Evolutionary conservation across 2,113 vertebrate genomes (phyloP).

Genomic region (Siphamia tubifer): DNA sequence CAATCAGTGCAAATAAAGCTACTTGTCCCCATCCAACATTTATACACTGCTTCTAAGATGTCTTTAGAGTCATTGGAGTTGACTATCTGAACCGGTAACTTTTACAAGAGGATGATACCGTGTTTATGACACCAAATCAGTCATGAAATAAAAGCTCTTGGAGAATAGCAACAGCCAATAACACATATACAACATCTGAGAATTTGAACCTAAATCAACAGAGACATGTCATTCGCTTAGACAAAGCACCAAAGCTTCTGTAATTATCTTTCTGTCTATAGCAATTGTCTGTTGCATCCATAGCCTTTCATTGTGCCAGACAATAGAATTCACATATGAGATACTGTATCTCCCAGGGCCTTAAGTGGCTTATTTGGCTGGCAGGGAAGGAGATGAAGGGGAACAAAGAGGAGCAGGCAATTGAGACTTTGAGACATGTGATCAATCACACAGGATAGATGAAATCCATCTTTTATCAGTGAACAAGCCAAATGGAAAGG

Average conservation of each 20-base stretch:
- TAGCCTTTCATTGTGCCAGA: constrained; percentile 45
- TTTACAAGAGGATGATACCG: not conserved
- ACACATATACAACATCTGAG: constrained; percentile 9
- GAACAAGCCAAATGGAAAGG: not conserved
- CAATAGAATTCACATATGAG: constrained; percentile 50
- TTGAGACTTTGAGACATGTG: constrained; percentile 36
- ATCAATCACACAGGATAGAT: constrained; percentile 39
- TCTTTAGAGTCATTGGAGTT: not conserved
- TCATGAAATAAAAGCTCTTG: constrained; percentile 9
- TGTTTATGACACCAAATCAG: constrained; percentile 42
- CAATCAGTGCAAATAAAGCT: constrained; percentile 38
- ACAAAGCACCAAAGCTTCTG: constrained; percentile 36
- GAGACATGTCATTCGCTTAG: constrained; percentile 46
- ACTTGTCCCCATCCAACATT: constrained; percentile 23
- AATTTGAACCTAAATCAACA: constrained; percentile 54
- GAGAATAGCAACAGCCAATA: constrained; percentile 23
- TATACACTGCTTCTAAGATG: not conserved
- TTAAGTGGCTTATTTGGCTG: constrained; percentile 55
- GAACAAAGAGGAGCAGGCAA: constrained; percentile 28
- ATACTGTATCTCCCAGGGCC: constrained; percentile 36
- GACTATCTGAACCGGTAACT: not conserved
- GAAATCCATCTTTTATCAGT: constrained; percentile 29
- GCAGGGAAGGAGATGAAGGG: constrained; percentile 29
- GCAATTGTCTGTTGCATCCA: constrained; percentile 42
- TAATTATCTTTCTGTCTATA: constrained; percentile 68